Conservation (phyloP, 2,797 vertebrate genomes). For the Capromys pilorides region DNA sequence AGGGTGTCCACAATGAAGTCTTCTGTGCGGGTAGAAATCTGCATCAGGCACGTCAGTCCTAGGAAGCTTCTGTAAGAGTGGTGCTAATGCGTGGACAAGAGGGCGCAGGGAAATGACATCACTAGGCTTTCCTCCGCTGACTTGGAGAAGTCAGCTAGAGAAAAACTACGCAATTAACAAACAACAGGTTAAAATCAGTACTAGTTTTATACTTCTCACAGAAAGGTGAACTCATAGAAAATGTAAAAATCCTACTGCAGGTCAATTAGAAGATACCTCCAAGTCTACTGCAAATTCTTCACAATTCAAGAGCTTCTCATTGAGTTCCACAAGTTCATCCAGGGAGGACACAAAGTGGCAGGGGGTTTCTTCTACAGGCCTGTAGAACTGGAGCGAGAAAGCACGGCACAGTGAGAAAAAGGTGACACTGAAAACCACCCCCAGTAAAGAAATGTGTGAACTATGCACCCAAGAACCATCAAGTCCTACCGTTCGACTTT, state of each 20-base stretch:
- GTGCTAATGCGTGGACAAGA: slow-evolving; percentile 86
- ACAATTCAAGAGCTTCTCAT: slow-evolving; percentile 91
- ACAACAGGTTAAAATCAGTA: background rate
- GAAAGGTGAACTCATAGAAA: slow-evolving; percentile 14
- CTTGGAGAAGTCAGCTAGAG: background rate
- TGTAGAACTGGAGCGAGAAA: slow-evolving; percentile 87
- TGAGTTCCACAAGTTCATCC: slow-evolving; percentile 93
- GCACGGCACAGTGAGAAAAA: background rate
- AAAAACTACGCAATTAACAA: background rate
- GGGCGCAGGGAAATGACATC: accelerated
- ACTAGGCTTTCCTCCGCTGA: background rate
- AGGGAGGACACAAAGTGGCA: slow-evolving; percentile 91
- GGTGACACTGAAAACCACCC: too few relatives aligned
- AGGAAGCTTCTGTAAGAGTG: slow-evolving; percentile 98
- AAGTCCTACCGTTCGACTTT: background rate
- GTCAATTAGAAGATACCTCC: slow-evolving; percentile 88
- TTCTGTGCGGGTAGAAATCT: slow-evolving; percentile 95
- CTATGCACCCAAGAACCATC: background rate
- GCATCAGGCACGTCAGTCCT: slow-evolving; percentile 96
- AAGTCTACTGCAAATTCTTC: slow-evolving; percentile 96
- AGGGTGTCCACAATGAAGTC: slow-evolving; percentile 95
- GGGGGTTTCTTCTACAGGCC: slow-evolving; percentile 88
- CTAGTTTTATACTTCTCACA: background rate
- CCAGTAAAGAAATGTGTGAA: background rate
- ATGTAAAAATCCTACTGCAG: slow-evolving; percentile 9